A percentile compares a stretch with the other conserved stretches of the same genome.
phyloP scores from a whole-genome alignment of 2,888 invertebrate genomes.

The Synanthedon tipuliformis region DNA sequence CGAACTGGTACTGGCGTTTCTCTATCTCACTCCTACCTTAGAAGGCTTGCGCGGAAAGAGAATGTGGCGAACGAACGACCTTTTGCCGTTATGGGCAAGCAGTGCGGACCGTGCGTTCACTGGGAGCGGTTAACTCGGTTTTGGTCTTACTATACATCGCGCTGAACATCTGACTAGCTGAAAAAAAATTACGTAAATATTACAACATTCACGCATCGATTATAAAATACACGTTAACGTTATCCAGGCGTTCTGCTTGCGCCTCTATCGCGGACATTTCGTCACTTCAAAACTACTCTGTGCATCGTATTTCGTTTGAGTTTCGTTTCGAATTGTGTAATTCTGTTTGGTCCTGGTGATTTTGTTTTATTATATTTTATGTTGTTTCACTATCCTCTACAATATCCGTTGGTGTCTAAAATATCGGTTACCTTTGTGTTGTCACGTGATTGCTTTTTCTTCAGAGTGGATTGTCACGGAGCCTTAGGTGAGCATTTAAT shows the following conservation, averaged over 20 bases:
- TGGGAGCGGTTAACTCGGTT: constrained; percentile 42
- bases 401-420: constrained; percentile 36
- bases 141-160: constrained; percentile 30
- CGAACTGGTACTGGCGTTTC: constrained; percentile 20
- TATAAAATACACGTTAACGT: constrained; percentile 47
- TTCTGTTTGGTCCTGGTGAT: constrained; percentile 55
- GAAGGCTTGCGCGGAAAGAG: constrained; percentile 71
- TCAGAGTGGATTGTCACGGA: constrained; percentile 57
- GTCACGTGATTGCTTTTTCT: constrained; percentile 47
- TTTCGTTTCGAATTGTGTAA: constrained; percentile 48
- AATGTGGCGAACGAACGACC: constrained; percentile 70
- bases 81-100: constrained; percentile 65
- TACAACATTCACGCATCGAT: constrained; percentile 62
- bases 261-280: constrained; percentile 4
- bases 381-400: constrained; percentile 42
- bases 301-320: constrained; percentile 24
- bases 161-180: constrained; percentile 47
- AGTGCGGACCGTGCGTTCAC: constrained; percentile 66
- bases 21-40: constrained; percentile 50
- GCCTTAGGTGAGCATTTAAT: constrained; percentile 38
- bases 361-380: constrained; percentile 49
- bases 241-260: constrained; percentile 19
- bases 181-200: constrained; percentile 68
- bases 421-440: constrained; percentile 44
- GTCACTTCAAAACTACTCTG: constrained; percentile 14